Base-by-base conservation (phyloP, 2,888 invertebrate species). In the Kryphioiulus occultus region DNA sequence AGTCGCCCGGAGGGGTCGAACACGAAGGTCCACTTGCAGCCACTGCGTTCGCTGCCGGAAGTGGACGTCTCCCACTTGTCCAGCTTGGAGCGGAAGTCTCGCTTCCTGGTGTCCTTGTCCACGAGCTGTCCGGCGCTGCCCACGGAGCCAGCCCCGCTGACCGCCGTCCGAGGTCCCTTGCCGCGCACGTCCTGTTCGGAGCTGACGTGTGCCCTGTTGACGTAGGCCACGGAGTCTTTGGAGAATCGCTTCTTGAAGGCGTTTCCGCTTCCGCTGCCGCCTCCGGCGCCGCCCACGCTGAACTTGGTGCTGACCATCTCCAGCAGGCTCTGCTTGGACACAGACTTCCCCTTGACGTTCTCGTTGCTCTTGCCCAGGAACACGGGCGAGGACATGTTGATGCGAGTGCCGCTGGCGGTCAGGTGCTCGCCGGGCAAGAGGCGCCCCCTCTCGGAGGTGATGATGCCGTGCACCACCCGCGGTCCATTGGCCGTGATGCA, bases 1-100 rank as follows among this genome's bases (percentile, higher is more conserved):
- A 99, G 94, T 87, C 98, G 95, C 89, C 99, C 99, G 90, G 99
- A 98, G 35, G 99, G 99, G 93, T 99, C 99, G 92, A 99, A 99
- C 90, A 99, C 98, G 93, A 99, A 98, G 87, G 98, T 97, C 96
- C 97, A 96, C 92, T 96, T 95, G 89, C 93, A 93, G 22, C 95
- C 94, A 19, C 95, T 95, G 59, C 95, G 93, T 88, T 95, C 94
- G 59, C 94, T 94, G 86, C 89, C 26, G 86, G 88, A 59, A 19
- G 92, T 92, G 30, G 91, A 91, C 17, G 92, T 91, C 86, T 92
- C 92, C 91, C 91, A 91, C 88, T 91, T 91, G 87, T 92, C 91
- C 87, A 91, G 90, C 88, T 92, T 91, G 87, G 91, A 91, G 89
- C 92, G 92, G 87, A 93, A 92, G 88, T 92, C 92, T 87, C 92